phyloP scores from a whole-genome alignment of 2,797 vertebrate species.

The Sarcophilus harrisii region DNA sequence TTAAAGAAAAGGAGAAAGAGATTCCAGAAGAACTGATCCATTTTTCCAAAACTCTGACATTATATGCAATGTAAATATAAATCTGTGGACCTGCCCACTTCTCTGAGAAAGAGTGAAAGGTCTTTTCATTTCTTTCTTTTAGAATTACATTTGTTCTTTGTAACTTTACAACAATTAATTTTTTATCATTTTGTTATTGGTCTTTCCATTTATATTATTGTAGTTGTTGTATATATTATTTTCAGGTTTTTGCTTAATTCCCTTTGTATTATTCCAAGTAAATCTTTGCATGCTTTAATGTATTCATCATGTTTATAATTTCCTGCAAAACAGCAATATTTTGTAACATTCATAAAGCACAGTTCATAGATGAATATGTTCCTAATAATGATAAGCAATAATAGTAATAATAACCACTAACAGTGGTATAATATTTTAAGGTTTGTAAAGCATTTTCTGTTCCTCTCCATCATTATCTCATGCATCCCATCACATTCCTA shows the following conservation, averaged over 20 bases:
- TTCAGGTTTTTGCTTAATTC: not conserved
- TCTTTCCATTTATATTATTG: not conserved
- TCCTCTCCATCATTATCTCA: not conserved
- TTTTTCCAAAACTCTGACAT: not conserved
- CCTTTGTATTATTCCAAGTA: not conserved
- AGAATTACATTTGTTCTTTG: not conserved
- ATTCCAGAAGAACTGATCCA: not conserved
- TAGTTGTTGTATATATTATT: not conserved
- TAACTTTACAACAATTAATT: not conserved
- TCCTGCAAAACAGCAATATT: not conserved
- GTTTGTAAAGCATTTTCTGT: not conserved
- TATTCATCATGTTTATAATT: not conserved
- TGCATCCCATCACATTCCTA: too few relatives aligned
- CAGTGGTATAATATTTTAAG: not conserved
- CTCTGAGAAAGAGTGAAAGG: not conserved
- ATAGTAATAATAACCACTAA: not conserved
- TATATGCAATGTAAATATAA: not conserved
- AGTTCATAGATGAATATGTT: not conserved
- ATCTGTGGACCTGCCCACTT: not conserved
- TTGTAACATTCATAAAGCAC: not conserved
- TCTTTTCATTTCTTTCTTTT: not conserved
- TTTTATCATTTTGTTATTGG: not conserved
- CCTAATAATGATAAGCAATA: not conserved
- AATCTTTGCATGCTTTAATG: not conserved
- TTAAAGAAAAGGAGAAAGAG: not conserved